These are phyloP conservation scores for Forbesichthys papilliferus DNA, from an alignment of 2,113 vertebrate species.

Conservation along the genomic window DNA sequence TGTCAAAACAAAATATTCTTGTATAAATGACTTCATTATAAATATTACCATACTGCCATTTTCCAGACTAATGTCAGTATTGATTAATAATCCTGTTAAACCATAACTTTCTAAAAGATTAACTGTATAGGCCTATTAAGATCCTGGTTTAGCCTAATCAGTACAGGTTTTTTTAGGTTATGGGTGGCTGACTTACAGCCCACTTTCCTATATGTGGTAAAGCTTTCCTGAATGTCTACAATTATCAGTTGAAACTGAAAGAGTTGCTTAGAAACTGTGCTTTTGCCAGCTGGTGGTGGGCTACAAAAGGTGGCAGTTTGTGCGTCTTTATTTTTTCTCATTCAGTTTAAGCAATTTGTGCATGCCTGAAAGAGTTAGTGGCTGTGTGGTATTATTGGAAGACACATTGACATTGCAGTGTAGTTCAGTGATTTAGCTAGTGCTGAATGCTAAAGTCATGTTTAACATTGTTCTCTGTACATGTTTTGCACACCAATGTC, in stretches of 20 bases:
- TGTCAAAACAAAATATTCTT: conserved; percentile 12
- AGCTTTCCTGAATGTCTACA: conserved; percentile 55
- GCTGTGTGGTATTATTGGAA: background rate
- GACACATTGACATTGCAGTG: background rate
- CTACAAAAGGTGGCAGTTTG: conserved; percentile 52
- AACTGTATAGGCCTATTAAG: conserved; percentile 12
- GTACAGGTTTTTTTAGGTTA: conserved; percentile 35
- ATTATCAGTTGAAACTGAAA: conserved; percentile 56
- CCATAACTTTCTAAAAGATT: conserved; percentile 24
- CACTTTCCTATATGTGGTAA: conserved; percentile 53
- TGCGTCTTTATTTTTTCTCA: conserved; percentile 42
- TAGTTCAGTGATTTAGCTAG: background rate
- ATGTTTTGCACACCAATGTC: too few relatives aligned
- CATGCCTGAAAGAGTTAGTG: conserved; percentile 28
- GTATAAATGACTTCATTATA: background rate
- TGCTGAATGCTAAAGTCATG: background rate
- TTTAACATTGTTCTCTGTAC: too few relatives aligned
- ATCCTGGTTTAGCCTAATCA: conserved; percentile 20
- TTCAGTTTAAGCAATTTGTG: conserved; percentile 41
- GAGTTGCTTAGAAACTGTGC: conserved; percentile 63
- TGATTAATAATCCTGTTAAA: conserved; percentile 22
- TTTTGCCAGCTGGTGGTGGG: conserved; percentile 53
- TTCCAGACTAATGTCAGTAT: background rate
- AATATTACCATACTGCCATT: conserved; percentile 1
- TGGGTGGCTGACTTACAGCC: conserved; percentile 52